Conservation (phyloP, 2,888 invertebrate genomes). For the Onthophagus sagittarius region DNA sequence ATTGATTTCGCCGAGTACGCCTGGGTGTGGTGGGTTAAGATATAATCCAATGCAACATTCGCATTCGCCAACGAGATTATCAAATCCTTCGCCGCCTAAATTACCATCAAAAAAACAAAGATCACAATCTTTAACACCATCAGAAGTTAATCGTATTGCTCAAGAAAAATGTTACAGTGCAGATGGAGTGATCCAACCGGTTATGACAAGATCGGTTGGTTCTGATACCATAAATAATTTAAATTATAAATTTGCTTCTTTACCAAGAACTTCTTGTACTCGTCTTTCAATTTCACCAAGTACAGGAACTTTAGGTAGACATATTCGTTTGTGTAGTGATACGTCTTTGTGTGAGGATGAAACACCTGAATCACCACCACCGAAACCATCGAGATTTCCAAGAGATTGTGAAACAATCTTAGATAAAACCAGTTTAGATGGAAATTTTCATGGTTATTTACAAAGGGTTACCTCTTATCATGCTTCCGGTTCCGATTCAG, state of each 20-base stretch:
- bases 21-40: constrained; percentile 43
- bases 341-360: constrained; percentile 52
- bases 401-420: constrained; percentile 39
- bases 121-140: constrained; percentile 75
- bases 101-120: constrained; percentile 64
- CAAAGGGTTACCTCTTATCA: constrained; percentile 63
- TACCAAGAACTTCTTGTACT: constrained; percentile 52
- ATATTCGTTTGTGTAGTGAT: constrained; percentile 58
- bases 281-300: constrained; percentile 53
- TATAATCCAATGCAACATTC: constrained; percentile 47
- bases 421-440: constrained; percentile 25
- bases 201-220: constrained; percentile 49
- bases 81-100: constrained; percentile 50
- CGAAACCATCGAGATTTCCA: constrained; percentile 64
- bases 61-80: constrained; percentile 55
- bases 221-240: constrained; percentile 37
- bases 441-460: constrained; percentile 42
- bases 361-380: constrained; percentile 57
- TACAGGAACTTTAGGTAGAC: constrained; percentile 47
- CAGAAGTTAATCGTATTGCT: constrained; percentile 51
- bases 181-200: constrained; percentile 62
- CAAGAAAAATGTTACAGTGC: constrained; percentile 66
- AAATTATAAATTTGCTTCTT: constrained; percentile 53
- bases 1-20: constrained; percentile 45
- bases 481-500: constrained; percentile 83